Evolutionary conservation across 92 coral and sea anemone genomes (phyloP), one percentile per base, ranked within the genome.

Genomic region (Epizoanthus scotinus): DNA sequence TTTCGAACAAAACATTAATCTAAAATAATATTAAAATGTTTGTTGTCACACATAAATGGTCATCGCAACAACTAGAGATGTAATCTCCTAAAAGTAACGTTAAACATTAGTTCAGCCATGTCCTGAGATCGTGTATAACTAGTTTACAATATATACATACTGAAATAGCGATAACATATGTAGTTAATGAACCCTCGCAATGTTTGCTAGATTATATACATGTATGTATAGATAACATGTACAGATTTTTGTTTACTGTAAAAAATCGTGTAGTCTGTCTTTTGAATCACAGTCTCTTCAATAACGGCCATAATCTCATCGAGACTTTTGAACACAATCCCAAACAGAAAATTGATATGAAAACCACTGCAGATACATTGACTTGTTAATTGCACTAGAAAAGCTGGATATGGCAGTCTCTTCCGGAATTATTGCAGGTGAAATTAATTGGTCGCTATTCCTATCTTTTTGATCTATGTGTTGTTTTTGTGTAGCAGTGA

Each of bases 341-440:
- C 44, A 15, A 38, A 27, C 31, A 17, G 13, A 12, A 17, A 19
- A 6, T 63, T 28, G 18, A 64, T n/a, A 29, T 27, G 18, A 7
- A 12, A 62, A 28, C 6, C 19, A 28, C 42, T 4, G 31, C 20
- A 34, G 69, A 25, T 64, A 8, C 6, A 14, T 29, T 64, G 69
- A 28, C 15, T n/a, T n/a, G 28, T 5, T 3, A 64, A 29, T n/a
- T 9, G 22, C 40, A 18, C n/a, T 64, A 0, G 22, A 64, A 29
- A 25, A 25, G 40, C 36, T 64, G 22, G 22, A 15, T n/a, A 69
- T 44, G 10, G 15, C 49, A 22, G 13, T 17, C 44, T 69, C 14
- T 24, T 69, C 56, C 58, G 74, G 74, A 69, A 40, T 31, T 69
- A 2, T n/a, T n/a, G 3, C 74, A 69, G 74, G 74, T 69, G 74